Evolutionary conservation across 2,113 vertebrate genomes (phyloP), one percentile per base, ranked within the genome.

Genomic region (Porphyrio hochstetteri): DNA sequence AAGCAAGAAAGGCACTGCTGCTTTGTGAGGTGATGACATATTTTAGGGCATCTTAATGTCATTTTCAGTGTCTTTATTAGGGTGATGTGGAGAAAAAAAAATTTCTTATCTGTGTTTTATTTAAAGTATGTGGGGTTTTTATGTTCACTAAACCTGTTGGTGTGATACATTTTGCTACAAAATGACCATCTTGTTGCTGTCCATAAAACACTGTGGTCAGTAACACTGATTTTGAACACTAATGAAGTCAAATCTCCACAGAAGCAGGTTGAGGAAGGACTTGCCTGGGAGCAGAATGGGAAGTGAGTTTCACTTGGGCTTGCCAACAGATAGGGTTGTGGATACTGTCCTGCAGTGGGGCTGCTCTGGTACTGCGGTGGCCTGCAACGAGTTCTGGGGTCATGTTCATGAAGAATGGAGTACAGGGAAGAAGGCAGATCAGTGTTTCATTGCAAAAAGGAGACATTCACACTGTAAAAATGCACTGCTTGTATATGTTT

Each of bases 361-460:
- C 40, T n/a, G 50, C 74, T 79, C 18, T 38, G 15, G 14, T 35
- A 6, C 48, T 61, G 44, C 18, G 4, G 42, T 29, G 40, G 16
- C 46, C 71, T 82, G 44, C 64, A 81, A 1, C 0, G 5, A 50
- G 33, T 65, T 82, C 85, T 19, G 5, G 1, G 3, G 10, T 4
- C 5, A 1, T 61, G 16, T 85, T 85, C 27, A 35, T 57, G 19
- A 44, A 23, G 59, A 53, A 28, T 5, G 14, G 40, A 88, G 23
- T 53, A 25, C 27, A 23, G 44, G 77, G 29, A 46, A 55, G 70
- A 65, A 57, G 27, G 29, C 25, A 70, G 23, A 46, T 70, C 23
- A 20, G 42, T 3, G 3, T 40, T 69, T 64, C 29, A 13, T 61
- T 68, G 61, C 10, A 61, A 74, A 67, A 50, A 56, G 25, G 44